Conservation (phyloP, 2,113 vertebrate genomes). For the Carollia perspicillata region DNA sequence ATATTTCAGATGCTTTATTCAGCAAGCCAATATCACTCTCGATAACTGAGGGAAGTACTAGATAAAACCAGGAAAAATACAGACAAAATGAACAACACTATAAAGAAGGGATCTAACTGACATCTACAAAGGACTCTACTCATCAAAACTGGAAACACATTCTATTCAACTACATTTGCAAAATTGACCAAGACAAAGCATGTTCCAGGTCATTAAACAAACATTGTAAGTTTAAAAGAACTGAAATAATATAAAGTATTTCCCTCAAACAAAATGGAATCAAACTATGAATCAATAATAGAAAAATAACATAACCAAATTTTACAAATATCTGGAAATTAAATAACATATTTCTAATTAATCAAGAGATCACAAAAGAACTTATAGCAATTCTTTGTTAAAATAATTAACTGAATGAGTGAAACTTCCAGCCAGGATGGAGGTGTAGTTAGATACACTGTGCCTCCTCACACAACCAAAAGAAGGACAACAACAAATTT, state of each 20-base stretch:
- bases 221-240: not conserved
- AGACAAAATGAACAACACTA: not conserved
- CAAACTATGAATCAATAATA: not conserved
- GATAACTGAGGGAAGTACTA: not conserved
- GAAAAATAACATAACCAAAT: not conserved
- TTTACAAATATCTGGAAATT: not conserved
- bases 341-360: not conserved
- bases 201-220: not conserved
- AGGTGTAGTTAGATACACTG: too few relatives aligned
- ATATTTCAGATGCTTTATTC: not conserved
- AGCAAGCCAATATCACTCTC: not conserved
- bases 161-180: not conserved
- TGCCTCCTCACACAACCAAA: too few relatives aligned
- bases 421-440: too few relatives aligned
- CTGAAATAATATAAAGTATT: not conserved
- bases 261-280: not conserved
- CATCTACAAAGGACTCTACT: not conserved
- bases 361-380: not conserved
- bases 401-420: not conserved
- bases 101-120: not conserved
- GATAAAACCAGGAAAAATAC: not conserved
- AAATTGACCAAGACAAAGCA: not conserved
- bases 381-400: not conserved
- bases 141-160: conserved; percentile 10
- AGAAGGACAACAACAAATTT: too few relatives aligned